phyloP scores from a whole-genome alignment of 2,797 vertebrate species.

The Neosilurus hyrtlii region DNA sequence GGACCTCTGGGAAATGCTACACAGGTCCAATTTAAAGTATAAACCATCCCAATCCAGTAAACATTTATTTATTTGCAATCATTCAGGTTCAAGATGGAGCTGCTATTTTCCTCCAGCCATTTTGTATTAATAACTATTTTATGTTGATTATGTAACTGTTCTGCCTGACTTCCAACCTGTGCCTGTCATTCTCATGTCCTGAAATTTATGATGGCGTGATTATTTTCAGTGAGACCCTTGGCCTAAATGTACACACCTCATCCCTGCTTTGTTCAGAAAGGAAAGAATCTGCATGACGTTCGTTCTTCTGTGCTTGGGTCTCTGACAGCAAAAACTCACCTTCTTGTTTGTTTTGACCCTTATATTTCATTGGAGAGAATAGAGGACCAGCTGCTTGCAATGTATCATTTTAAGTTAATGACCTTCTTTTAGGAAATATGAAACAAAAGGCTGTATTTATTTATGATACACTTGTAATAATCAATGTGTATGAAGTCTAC shows the following conservation, averaged over 20 bases:
- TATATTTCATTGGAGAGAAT: not conserved
- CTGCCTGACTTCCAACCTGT: constrained; percentile 42
- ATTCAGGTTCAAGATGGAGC: no score
- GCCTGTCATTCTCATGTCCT: constrained; percentile 1
- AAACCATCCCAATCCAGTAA: not conserved
- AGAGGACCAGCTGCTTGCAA: not conserved
- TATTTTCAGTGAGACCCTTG: constrained; percentile 57
- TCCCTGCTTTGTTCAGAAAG: constrained; percentile 55
- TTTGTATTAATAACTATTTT: not conserved
- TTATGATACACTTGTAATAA: no score
- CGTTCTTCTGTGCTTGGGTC: constrained; percentile 47
- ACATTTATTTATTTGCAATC: not conserved
- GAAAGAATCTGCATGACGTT: constrained; percentile 60
- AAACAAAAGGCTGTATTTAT: not conserved
- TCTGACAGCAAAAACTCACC: not conserved
- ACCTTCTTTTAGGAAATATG: not conserved
- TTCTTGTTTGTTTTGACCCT: not conserved
- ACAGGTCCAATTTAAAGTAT: not conserved
- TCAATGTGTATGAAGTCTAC: no score
- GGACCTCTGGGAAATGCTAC: not conserved
- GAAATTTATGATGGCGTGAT: constrained; percentile 19
- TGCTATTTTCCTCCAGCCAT: not conserved
- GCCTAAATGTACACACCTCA: constrained; percentile 36
- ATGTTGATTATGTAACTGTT: not conserved
- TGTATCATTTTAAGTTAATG: not conserved